phyloP scores from a whole-genome alignment of 2,797 vertebrate genomes.

The Syncerus caffer region DNA sequence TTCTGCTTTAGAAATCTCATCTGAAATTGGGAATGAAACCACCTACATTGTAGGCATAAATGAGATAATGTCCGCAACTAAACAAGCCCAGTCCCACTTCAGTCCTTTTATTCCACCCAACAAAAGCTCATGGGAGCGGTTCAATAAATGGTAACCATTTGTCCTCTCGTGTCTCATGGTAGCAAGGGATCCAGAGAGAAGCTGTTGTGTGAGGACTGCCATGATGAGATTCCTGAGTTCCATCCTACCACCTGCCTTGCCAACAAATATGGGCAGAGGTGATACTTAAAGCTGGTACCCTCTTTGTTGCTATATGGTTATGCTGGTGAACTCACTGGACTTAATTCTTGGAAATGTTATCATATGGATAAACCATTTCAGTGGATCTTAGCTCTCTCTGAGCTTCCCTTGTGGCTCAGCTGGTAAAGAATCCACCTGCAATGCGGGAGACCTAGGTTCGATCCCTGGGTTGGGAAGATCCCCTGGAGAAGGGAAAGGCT shows the following conservation, averaged over 20 bases:
- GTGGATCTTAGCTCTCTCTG: not conserved
- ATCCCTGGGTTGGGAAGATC: not conserved
- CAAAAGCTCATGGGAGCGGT: not conserved
- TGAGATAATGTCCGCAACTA: not conserved
- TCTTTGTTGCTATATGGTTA: not conserved
- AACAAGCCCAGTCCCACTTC: not conserved
- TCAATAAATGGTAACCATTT: not conserved
- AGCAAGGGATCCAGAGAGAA: not conserved
- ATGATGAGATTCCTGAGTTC: not conserved
- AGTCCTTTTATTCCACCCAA: not conserved
- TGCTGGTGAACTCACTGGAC: not conserved
- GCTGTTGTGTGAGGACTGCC: not conserved
- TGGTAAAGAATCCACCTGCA: not conserved
- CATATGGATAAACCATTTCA: not conserved
- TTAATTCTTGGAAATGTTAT: not conserved
- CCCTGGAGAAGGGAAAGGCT: not conserved
- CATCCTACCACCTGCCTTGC: not conserved
- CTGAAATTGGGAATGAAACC: not conserved
- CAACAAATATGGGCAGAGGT: not conserved
- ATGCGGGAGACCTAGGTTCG: not conserved
- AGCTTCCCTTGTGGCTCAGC: not conserved
- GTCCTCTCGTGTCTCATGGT: not conserved
- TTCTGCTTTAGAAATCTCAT: not conserved
- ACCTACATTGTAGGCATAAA: not conserved
- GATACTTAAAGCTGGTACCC: fast-evolving